Evolutionary conservation across 2,888 invertebrate species (phyloP).

Genomic region (Slavum lentiscoides): DNA sequence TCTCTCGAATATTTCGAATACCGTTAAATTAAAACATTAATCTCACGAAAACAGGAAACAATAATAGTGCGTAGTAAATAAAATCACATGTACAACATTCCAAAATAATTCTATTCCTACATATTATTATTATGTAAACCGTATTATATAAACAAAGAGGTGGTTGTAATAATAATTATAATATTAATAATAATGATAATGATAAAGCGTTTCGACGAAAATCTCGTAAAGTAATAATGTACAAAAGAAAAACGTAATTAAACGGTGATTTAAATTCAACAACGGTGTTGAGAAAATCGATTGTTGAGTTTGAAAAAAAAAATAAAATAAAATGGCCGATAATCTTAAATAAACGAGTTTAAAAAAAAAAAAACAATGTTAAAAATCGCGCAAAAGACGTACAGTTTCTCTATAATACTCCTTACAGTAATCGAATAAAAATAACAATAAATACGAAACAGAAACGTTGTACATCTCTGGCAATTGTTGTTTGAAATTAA

Average conservation of each 20-base stretch:
- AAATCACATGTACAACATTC: neutral
- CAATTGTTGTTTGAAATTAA: conserved; percentile 9
- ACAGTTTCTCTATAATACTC: neutral
- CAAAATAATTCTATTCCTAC: neutral
- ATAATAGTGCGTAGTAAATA: neutral
- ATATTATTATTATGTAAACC: neutral
- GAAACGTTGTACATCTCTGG: no score
- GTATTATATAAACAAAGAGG: neutral
- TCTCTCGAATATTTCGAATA: conserved; percentile 26
- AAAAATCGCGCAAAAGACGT: neutral
- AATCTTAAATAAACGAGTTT: neutral
- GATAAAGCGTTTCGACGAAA: neutral
- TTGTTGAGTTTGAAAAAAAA: neutral
- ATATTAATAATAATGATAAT: neutral
- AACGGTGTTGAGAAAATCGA: neutral
- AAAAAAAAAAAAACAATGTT: neutral
- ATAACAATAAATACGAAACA: no score
- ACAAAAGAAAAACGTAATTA: conserved; percentile 6
- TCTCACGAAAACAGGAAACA: neutral
- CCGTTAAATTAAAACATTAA: conserved; percentile 11
- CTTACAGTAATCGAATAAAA: neutral
- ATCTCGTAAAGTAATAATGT: neutral
- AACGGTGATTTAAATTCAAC: neutral
- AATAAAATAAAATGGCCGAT: neutral
- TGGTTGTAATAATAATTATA: neutral